A percentile compares a stretch with the other conserved stretches of the same genome.
Evolutionary conservation across 2,113 vertebrate genomes (phyloP).

Genomic region (Verasper variegatus): DNA sequence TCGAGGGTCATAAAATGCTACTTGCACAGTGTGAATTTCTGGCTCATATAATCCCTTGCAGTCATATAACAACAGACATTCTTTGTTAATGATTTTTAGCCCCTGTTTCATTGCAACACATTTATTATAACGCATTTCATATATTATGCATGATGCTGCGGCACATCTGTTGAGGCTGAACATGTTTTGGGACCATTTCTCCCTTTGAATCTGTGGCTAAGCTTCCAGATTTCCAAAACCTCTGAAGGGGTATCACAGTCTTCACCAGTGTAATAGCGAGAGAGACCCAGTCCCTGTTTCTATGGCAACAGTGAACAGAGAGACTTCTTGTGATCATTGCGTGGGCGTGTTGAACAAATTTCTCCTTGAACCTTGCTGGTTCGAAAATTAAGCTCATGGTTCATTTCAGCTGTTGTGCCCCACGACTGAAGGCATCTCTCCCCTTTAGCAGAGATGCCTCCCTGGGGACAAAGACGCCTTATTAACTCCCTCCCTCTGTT

Average conservation of each 20-base stretch:
- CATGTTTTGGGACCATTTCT: conserved; percentile 42
- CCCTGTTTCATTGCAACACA: neutral
- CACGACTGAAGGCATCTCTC: conserved; percentile 39
- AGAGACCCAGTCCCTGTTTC: conserved; percentile 66
- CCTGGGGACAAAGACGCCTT: conserved; percentile 45
- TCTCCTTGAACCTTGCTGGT: conserved; percentile 36
- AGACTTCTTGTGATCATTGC: conserved; percentile 53
- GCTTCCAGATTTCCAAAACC: conserved; percentile 41
- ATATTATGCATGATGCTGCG: conserved; percentile 15
- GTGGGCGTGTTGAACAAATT: conserved; percentile 47
- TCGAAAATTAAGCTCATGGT: conserved; percentile 39
- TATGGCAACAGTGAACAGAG: conserved; percentile 74
- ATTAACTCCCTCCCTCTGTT: conserved; percentile 32
- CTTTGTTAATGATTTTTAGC: neutral
- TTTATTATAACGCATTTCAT: conserved; percentile 6
- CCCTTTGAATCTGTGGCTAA: conserved; percentile 33
- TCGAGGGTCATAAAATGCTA: conserved; percentile 18
- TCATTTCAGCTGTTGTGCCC: conserved; percentile 50
- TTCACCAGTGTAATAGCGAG: conserved; percentile 32
- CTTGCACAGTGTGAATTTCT: neutral
- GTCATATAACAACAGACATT: neutral
- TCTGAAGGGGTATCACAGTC: conserved; percentile 46
- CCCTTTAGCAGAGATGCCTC: conserved; percentile 23
- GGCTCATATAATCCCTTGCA: neutral
- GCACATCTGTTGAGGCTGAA: conserved; percentile 16